Evolutionary conservation across 1,140 invertebrate genomes (phyloP).

Genomic region (Lineus longissimus): DNA sequence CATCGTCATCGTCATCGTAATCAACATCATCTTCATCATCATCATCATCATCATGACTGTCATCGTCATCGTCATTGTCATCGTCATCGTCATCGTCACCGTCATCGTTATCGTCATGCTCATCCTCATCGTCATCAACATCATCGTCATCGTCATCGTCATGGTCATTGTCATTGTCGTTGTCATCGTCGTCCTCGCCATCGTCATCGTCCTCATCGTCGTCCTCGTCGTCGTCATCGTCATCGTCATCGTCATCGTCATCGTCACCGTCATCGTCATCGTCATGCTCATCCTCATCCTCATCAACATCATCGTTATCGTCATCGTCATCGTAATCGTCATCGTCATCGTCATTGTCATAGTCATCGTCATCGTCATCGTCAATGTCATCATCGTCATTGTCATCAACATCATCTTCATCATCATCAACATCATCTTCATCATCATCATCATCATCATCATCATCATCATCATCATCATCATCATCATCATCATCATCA

Average conservation of each 20-base stretch:
- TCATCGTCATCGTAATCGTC: too few species aligned
- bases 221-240: neutral
- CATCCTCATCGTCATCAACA: conserved; percentile 5
- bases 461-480: neutral
- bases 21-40: neutral
- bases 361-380: too few species aligned
- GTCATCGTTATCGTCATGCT: neutral
- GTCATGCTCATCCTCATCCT: too few species aligned
- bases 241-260: neutral
- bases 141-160: conserved; percentile 6
- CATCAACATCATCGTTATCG: too few species aligned
- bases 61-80: neutral
- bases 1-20: conserved; percentile 11
- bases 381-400: too few species aligned
- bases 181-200: neutral
- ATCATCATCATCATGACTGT: neutral
- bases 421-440: neutral
- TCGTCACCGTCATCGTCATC: neutral
- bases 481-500: neutral
- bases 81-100: neutral
- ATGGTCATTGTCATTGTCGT: neutral
- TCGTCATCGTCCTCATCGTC: neutral
- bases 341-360: too few species aligned
- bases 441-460: neutral
- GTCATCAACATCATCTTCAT: too few species aligned